phyloP scores from a whole-genome alignment of 2,113 vertebrate genomes.

The Lucifuga dentata region DNA sequence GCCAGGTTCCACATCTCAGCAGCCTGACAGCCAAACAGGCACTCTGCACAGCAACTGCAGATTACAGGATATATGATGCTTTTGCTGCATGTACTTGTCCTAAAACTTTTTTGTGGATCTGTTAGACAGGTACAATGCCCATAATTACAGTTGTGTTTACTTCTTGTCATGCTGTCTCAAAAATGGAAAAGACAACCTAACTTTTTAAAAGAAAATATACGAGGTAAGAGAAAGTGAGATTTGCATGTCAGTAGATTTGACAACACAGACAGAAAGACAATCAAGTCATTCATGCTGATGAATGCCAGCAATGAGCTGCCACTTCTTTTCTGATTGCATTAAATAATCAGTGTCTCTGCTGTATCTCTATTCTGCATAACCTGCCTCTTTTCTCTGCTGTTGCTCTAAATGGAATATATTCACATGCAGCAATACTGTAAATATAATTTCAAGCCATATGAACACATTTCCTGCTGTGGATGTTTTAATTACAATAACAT shows the following conservation, averaged over 20 bases:
- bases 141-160: constrained; percentile 50
- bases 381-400: constrained; percentile 16
- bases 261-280: constrained; percentile 44
- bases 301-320: constrained; percentile 51
- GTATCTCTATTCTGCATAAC: constrained; percentile 22
- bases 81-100: constrained; percentile 7
- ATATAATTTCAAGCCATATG: constrained; percentile 6
- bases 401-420: constrained; percentile 23
- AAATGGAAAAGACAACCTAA: constrained; percentile 1
- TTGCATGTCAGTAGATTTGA: constrained; percentile 45
- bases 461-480: constrained; percentile 3
- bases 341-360: constrained; percentile 18
- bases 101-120: constrained; percentile 12
- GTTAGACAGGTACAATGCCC: constrained; percentile 15
- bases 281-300: constrained; percentile 41
- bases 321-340: constrained; percentile 31
- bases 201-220: constrained; percentile 34
- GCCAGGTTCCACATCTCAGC: background rate
- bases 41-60: constrained; percentile 7
- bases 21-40: constrained; percentile 19
- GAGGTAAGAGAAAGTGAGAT: constrained; percentile 27
- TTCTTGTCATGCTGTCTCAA: constrained; percentile 31
- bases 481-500: constrained; percentile 25
- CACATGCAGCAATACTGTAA: background rate
- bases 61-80: constrained; percentile 3